Evolutionary conservation across 2,797 vertebrate species (phyloP).

Genomic region (Danio jaintianensis): DNA sequence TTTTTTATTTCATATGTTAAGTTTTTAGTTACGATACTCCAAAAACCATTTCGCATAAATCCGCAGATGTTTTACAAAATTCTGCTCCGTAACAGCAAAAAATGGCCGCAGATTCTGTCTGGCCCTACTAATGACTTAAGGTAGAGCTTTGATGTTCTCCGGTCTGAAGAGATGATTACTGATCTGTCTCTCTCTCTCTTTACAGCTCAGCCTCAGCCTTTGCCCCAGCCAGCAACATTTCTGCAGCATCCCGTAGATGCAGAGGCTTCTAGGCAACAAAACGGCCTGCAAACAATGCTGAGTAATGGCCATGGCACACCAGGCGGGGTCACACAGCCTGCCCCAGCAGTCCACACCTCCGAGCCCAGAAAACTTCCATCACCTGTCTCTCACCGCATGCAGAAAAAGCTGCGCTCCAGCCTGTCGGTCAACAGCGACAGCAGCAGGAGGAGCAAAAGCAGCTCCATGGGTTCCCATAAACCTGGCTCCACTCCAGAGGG

Average conservation of each 20-base stretch:
- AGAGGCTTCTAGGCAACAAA: conserved; percentile 73
- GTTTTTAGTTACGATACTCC: too few species aligned
- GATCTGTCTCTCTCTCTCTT: not conserved
- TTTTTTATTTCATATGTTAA: too few species aligned
- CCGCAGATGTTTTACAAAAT: too few species aligned
- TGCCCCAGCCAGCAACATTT: conserved; percentile 77
- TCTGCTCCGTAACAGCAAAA: too few species aligned
- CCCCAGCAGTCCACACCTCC: conserved; percentile 68
- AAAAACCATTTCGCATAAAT: too few species aligned
- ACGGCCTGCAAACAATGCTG: conserved; percentile 74
- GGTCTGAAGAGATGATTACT: not conserved
- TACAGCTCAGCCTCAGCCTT: conserved; percentile 89
- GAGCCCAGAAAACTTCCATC: conserved; percentile 82
- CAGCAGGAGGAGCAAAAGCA: conserved; percentile 91
- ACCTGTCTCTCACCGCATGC: conserved; percentile 93
- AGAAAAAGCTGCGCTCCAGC: conserved; percentile 93
- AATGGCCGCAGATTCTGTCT: too few species aligned
- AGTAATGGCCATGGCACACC: conserved; percentile 84
- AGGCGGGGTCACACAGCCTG: conserved; percentile 70
- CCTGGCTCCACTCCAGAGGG: conserved; percentile 91
- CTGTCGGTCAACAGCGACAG: conserved; percentile 91
- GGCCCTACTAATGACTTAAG: too few species aligned
- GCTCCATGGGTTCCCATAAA: conserved; percentile 89
- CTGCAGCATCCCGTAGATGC: conserved; percentile 76
- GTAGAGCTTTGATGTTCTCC: conserved; percentile 1